Base-by-base conservation (phyloP, 2,113 vertebrate species). In the Lipophrys pholis region DNA sequence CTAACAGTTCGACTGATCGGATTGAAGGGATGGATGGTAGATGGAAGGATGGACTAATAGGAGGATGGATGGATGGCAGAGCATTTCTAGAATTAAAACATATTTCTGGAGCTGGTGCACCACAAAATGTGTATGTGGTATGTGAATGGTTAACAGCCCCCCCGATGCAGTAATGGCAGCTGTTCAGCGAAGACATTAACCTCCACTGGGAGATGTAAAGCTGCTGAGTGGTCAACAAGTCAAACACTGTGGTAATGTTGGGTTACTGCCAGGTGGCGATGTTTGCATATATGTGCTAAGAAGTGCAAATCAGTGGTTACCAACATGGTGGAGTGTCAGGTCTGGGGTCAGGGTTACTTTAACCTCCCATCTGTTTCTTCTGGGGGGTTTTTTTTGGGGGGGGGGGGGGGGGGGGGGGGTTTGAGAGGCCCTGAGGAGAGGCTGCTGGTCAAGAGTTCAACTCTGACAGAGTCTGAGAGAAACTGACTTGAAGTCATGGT, bases 331-430 rank as follows among this genome's bases (percentile, higher is more conserved):
- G 12, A 48, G 60, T 58, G 48, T 70, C 69, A 42, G 38, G n/a
- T 63, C 43, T 65, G 14, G 9, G 72, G 45, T 80, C 73, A 58
- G 9, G 6, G 46, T 59, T 36, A 14, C 69, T 67, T 56, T 60
- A 40, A 74, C 69, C 52, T 60, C 52, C 71, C 68, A 80, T 87
- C 78, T 71, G 80, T 62, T 81, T 41, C 50, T n/a, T 53, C 81
- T 9, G 21, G 21, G 21, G 21, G n/a, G n/a, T n/a, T n/a, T n/a
- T n/a, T n/a, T n/a, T n/a, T n/a, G n/a, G 21, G 21, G 21, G 21
- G 21, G 21, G 21, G 21, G 21, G 21, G 21, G 21, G 21, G 21
- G 21, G 21, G 21, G 21, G 21, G 21, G 21, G 21, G 6, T 70
- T 71, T 48, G 49, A 15, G 48, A 39, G 67, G 76, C 65, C 55